Percentiles rank a stretch among this genome's conserved stretches.
Evolutionary conservation across 2,888 invertebrate species (phyloP).

Genomic region (Chymomyza caudatula): DNA sequence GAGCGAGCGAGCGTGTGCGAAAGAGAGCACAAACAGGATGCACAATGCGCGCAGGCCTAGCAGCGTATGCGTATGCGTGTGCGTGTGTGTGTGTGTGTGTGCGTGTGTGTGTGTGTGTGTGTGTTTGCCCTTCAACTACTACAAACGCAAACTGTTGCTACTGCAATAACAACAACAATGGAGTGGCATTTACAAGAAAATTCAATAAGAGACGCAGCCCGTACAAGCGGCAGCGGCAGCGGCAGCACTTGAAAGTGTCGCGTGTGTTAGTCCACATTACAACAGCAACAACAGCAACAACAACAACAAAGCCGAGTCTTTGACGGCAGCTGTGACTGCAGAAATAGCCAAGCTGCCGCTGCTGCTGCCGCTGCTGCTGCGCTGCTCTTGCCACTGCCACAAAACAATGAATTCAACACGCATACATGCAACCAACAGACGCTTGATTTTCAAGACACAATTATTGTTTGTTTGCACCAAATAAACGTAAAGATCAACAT

Average conservation of each 20-base stretch:
- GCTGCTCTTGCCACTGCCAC: background rate
- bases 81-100: slow-evolving; percentile 3
- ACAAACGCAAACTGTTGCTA: slow-evolving; percentile 33
- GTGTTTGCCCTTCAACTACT: too few species aligned
- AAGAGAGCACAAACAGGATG: too few species aligned
- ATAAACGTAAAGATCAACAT: slow-evolving; percentile 49
- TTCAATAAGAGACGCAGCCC: background rate
- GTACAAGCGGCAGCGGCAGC: slow-evolving; percentile 1
- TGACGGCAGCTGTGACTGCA: slow-evolving; percentile 9
- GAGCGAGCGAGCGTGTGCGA: too few species aligned
- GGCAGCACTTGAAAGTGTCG: slow-evolving; percentile 39
- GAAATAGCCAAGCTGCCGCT: slow-evolving; percentile 23
- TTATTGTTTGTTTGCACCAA: slow-evolving; percentile 58
- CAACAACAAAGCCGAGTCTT: slow-evolving; percentile 21
- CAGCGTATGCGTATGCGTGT: too few species aligned
- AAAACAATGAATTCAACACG: slow-evolving; percentile 52
- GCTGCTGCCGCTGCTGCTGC: slow-evolving; percentile 13
- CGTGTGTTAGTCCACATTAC: slow-evolving; percentile 42
- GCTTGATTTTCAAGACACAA: slow-evolving; percentile 1
- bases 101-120: slow-evolving; percentile 1
- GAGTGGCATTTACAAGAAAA: slow-evolving; percentile 5
- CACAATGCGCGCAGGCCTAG: too few species aligned
- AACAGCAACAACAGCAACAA: slow-evolving; percentile 26
- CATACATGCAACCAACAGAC: slow-evolving; percentile 15
- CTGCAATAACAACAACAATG: slow-evolving; percentile 3